Base-by-base conservation (phyloP, 1,140 invertebrate species). In the Paracyclopina nana region DNA sequence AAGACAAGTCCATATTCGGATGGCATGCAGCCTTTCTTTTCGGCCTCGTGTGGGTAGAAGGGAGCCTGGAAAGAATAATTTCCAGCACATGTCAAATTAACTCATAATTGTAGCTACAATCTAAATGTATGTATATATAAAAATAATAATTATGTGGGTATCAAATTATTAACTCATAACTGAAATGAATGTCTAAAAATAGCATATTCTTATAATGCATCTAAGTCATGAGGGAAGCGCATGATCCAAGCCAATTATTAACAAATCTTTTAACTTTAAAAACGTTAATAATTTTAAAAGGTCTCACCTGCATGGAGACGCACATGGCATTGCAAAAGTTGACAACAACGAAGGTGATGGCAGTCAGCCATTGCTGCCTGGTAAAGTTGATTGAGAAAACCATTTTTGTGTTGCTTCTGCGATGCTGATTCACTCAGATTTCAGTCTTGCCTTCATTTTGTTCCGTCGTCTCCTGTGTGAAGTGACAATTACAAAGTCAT, bases 1-100 rank as follows among this genome's bases (percentile, higher is more conserved):
- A 92, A 92, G 0, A 94, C 84, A 38, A 92, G 67, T 2, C 88
- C 87, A 68, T 86, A 86, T 58, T 87, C 80, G 16, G 83, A 79
- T 0, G 82, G 75, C 4, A 78, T 73, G 4, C 82, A 81, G 30
- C 83, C 82, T 72, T 91, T 90, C 38, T 70, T 71, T 58, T 80
- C 78, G 11, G 86, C 84, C 80, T 88, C 57, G 11, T 46, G 42
- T 16, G 58, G 58, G 48, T 59, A 59, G 54, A 59, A 59, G 11
- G 58, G 58, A 4, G 65, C 46, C 52, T 87, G 81, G 2, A 88
- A 65, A 0, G 81, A 82, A 4, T 87, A 82, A 59, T 82, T 85
- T 49, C 86, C 75, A 6, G 82, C 82, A 61, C 82, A 85, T 57
- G 80, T 82, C 60, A 90, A 82, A 65, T 88, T 82, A 31, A 14